These are phyloP conservation scores for Eubasilissa regina DNA, from an alignment of 1,140 invertebrate species.

Conservation along the genomic window DNA sequence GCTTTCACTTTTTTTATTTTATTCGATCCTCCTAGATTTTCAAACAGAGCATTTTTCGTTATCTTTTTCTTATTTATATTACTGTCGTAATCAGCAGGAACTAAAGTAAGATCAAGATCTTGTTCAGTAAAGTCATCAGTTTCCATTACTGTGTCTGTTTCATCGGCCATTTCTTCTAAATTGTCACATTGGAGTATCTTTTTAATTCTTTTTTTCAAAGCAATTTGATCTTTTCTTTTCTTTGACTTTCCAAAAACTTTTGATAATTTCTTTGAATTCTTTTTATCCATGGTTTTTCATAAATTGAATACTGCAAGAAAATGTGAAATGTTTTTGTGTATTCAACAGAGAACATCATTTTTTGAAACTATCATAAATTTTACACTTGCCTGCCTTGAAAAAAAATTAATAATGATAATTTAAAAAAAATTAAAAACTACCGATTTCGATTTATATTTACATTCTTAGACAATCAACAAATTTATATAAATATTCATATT, in stretches of 20 bases:
- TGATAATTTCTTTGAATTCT: slow-evolving; percentile 9
- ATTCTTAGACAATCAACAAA: no score
- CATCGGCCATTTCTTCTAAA: slow-evolving; percentile 7
- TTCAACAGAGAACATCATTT: no score
- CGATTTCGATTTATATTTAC: no score
- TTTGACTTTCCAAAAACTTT: not conserved
- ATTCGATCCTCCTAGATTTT: not conserved
- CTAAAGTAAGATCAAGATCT: not conserved
- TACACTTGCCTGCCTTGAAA: no score
- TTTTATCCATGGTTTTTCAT: slow-evolving; percentile 6
- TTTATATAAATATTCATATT: no score
- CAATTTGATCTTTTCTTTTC: slow-evolving; percentile 32
- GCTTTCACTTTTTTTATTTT: slow-evolving; percentile 24
- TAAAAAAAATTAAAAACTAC: no score
- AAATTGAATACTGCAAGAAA: not conserved
- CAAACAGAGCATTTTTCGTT: not conserved
- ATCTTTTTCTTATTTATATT: not conserved
- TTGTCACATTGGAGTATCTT: slow-evolving; percentile 15
- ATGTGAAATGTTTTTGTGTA: not conserved
- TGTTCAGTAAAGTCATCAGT: slow-evolving; percentile 1
- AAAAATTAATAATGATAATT: no score
- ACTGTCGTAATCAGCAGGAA: not conserved
- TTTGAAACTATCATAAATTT: no score
- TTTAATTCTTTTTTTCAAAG: slow-evolving; percentile 38
- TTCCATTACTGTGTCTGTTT: slow-evolving; percentile 11